Base-by-base conservation (phyloP, 2,888 invertebrate species). In the Melanophora roralis region DNA sequence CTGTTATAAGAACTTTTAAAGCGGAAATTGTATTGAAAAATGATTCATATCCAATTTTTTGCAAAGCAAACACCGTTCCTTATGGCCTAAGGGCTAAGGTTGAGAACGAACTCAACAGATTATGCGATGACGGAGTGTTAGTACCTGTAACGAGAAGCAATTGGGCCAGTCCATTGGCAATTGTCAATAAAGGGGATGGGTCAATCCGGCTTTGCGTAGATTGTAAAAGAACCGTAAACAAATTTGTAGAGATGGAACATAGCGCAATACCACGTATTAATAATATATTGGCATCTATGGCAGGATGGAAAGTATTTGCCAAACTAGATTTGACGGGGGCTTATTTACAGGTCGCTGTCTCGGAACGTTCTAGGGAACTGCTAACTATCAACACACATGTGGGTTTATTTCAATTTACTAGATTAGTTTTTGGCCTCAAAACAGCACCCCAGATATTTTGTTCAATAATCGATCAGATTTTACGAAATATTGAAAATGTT, bases 191-290 rank as follows among this genome's bases (percentile, higher is more conserved):
- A n/a, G n/a, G n/a, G n/a, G n/a, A n/a, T n/a, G n/a, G n/a, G n/a
- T 69, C 76, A 21, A 73, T 79, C n/a, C 23, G 87, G 59, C 81
- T 88, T n/a, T 87, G 86, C 78, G 83, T 85, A 3, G 85, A 89
- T 83, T n/a, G n/a, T n/a, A n/a, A n/a, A n/a, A n/a, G n/a, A n/a
- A n/a, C n/a, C n/a, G n/a, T n/a, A n/a, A n/a, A n/a, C n/a, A n/a
- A n/a, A n/a, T n/a, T n/a, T n/a, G n/a, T n/a, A n/a, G n/a, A n/a
- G n/a, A n/a, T n/a, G n/a, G n/a, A n/a, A n/a, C n/a, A n/a, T n/a
- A n/a, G n/a, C n/a, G n/a, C n/a, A n/a, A n/a, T n/a, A n/a, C n/a
- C n/a, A n/a, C n/a, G n/a, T n/a, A n/a, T n/a, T n/a, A n/a, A n/a
- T n/a, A 74, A 80, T 40, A 72, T 82, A 43, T 49, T 73, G 9